Evolutionary conservation across 2,888 invertebrate genomes (phyloP).

Genomic region (Latheticus oryzae): DNA sequence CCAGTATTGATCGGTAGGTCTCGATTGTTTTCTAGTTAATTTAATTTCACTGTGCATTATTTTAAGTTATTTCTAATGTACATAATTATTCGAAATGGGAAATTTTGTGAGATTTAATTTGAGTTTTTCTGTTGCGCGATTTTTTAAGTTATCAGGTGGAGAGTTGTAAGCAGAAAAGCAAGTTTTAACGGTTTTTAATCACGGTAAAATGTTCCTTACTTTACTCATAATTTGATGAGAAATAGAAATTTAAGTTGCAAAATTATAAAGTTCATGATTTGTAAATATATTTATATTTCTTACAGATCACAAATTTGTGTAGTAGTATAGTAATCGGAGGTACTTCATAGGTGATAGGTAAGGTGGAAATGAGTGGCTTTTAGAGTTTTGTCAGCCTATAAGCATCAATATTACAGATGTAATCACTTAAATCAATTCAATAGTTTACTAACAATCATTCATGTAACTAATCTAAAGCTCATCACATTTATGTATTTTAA

Average conservation of each 20-base stretch:
- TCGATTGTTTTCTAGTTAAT: conserved; percentile 20
- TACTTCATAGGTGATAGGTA: conserved; percentile 34
- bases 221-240: too few species aligned
- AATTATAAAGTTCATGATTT: conserved; percentile 4
- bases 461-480: too few species aligned
- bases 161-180: conserved; percentile 34
- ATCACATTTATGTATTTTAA: conserved; percentile 21
- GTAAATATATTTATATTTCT: conserved; percentile 33
- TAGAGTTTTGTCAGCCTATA: conserved; percentile 13
- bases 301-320: conserved; percentile 43
- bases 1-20: conserved; percentile 55
- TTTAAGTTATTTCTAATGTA: conserved; percentile 29
- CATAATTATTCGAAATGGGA: conserved; percentile 30
- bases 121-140: conserved; percentile 12
- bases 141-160: conserved; percentile 27
- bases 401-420: conserved; percentile 10
- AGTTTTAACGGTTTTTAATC: conserved; percentile 23
- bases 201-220: conserved; percentile 35
- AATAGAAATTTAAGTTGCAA: conserved; percentile 9
- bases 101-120: conserved; percentile 34
- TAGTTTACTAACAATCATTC: conserved; percentile 19
- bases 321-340: conserved; percentile 34
- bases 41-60: conserved; percentile 18
- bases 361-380: conserved; percentile 34
- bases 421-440: too few species aligned